Percentiles rank a stretch among this genome's conserved stretches.
These are phyloP conservation scores for Trochalopteron elliotii DNA, from an alignment of 2,113 vertebrate genomes.

Conservation along the genomic window DNA sequence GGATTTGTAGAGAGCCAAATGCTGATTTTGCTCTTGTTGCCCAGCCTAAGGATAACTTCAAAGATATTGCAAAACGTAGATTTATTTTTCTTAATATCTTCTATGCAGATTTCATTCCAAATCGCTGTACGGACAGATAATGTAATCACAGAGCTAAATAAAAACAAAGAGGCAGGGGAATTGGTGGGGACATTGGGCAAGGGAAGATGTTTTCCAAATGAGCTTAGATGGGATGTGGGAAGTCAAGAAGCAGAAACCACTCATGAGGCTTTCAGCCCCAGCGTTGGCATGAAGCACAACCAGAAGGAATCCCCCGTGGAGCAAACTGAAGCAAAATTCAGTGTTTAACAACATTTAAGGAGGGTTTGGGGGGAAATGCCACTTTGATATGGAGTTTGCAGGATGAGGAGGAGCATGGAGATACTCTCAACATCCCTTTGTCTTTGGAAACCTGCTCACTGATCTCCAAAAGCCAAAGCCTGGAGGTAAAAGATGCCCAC, in stretches of 20 bases:
- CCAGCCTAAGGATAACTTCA: background rate
- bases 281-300: fast-evolving
- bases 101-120: conserved; percentile 18
- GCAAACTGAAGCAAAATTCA: background rate
- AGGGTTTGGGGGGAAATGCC: background rate
- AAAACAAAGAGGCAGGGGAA: conserved; percentile 12
- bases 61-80: conserved; percentile 4
- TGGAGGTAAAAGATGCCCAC: background rate
- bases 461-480: background rate
- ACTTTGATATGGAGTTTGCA: fast-evolving
- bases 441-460: background rate
- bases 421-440: background rate
- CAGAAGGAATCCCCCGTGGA: background rate
- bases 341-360: background rate
- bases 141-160: conserved; percentile 18
- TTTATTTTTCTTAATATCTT: background rate
- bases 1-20: background rate
- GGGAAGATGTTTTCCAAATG: background rate
- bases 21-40: background rate
- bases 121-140: background rate
- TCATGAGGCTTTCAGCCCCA: background rate
- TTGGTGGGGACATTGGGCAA: background rate
- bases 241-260: background rate
- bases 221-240: background rate
- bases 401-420: background rate